Evolutionary conservation across 2,888 invertebrate species (phyloP).

Genomic region (Himalopsyche tibetana): DNA sequence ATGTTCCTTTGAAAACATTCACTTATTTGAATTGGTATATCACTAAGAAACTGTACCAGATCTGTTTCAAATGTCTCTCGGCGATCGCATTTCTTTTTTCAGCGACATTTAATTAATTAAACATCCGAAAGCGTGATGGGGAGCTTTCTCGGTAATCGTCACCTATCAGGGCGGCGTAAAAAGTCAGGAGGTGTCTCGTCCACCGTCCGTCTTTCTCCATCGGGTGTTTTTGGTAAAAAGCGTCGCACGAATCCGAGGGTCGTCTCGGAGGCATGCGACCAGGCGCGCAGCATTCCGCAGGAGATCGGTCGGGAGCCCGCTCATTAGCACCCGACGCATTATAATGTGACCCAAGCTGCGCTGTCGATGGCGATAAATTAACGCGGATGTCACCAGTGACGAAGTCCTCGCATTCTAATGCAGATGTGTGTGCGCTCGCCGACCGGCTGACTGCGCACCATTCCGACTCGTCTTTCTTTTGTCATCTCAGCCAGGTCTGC

Average conservation of each 20-base stretch:
- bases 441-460: conserved; percentile 46
- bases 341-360: conserved; percentile 63
- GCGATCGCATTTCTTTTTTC: background rate
- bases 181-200: conserved; percentile 57
- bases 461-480: conserved; percentile 46
- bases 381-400: conserved; percentile 61
- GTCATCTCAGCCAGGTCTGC: conserved; percentile 18
- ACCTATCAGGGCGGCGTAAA: conserved; percentile 51
- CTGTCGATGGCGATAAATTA: conserved; percentile 65
- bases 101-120: conserved; percentile 52
- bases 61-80: too few species aligned
- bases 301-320: conserved; percentile 58
- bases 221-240: conserved; percentile 54
- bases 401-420: conserved; percentile 61
- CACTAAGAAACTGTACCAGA: too few species aligned
- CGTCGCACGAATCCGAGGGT: conserved; percentile 48
- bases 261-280: conserved; percentile 54
- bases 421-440: conserved; percentile 53
- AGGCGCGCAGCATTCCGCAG: conserved; percentile 60
- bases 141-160: conserved; percentile 55
- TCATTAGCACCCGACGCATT: conserved; percentile 63
- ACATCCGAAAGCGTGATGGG: conserved; percentile 44
- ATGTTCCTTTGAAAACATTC: too few species aligned
- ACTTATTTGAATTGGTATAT: too few species aligned
- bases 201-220: conserved; percentile 56